These are phyloP conservation scores for Capitella teleta DNA, from an alignment of 1,140 invertebrate species.

Conservation along the genomic window DNA sequence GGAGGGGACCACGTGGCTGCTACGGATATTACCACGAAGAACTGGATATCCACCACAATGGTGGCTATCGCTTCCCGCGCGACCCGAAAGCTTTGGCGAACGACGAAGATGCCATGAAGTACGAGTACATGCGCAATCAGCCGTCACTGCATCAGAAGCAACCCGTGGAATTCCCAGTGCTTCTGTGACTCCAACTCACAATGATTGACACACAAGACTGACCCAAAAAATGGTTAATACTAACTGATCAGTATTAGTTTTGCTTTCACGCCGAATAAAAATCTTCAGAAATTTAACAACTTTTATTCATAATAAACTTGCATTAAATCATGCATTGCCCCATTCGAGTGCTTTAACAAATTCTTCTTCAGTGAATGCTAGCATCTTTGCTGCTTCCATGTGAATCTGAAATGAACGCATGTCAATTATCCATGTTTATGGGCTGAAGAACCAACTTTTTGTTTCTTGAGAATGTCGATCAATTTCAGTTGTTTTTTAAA, in stretches of 20 bases:
- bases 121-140: conserved; percentile 11
- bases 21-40: conserved; percentile 15
- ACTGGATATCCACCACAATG: conserved; percentile 13
- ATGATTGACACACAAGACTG: too few species aligned
- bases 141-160: conserved; percentile 3
- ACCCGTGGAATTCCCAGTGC: conserved; percentile 10
- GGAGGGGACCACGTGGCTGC: conserved; percentile 9
- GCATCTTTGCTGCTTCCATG: conserved; percentile 43
- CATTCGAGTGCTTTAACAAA: conserved; percentile 43
- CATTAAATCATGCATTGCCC: too few species aligned
- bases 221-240: too few species aligned
- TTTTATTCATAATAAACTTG: too few species aligned
- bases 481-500: conserved; percentile 45
- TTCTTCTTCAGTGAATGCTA: conserved; percentile 42
- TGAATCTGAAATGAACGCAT: conserved; percentile 37
- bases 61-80: conserved; percentile 10
- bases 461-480: conserved; percentile 43
- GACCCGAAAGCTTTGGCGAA: conserved; percentile 11
- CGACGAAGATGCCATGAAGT: conserved; percentile 12
- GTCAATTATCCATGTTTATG: background rate
- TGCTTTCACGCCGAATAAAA: too few species aligned
- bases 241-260: too few species aligned
- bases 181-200: conserved; percentile 7
- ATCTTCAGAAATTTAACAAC: too few species aligned
- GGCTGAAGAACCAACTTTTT: conserved; percentile 30